Evolutionary conservation across 2,797 vertebrate genomes (phyloP).

Genomic region (Mus caroli): DNA sequence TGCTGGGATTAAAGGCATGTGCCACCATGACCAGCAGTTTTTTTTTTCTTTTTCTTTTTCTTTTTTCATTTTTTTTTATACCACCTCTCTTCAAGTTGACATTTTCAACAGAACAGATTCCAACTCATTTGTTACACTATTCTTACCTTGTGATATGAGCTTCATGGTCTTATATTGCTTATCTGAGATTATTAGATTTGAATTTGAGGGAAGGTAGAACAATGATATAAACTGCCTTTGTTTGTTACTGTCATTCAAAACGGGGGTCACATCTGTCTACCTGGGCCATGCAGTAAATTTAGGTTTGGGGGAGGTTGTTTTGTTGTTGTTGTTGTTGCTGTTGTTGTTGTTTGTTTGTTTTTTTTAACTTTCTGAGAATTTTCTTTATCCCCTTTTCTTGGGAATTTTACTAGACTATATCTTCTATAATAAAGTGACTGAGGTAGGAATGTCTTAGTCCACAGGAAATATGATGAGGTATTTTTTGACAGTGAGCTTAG

Average conservation of each 20-base stretch:
- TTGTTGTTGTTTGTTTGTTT: too few species aligned
- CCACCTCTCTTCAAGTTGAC: neutral
- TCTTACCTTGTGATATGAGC: neutral
- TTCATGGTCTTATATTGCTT: neutral
- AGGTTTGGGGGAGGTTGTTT: too few species aligned
- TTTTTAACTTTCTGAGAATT: neutral
- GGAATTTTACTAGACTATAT: neutral
- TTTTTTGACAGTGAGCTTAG: neutral
- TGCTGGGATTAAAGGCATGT: too few species aligned
- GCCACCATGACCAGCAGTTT: too few species aligned
- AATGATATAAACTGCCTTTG: neutral
- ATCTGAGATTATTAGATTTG: neutral
- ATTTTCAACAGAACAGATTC: neutral
- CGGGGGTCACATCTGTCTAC: neutral
- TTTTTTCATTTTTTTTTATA: too few species aligned
- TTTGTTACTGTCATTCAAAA: neutral
- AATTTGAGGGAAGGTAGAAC: neutral
- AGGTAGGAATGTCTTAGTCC: neutral
- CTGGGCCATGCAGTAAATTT: neutral
- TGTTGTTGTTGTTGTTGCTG: too few species aligned
- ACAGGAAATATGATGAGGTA: neutral
- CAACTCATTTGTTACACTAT: neutral
- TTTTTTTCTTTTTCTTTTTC: too few species aligned
- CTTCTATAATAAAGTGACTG: neutral
- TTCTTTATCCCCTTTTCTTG: neutral